Evolutionary conservation across 2,113 vertebrate species (phyloP).

Genomic region (Hemicordylus capensis): DNA sequence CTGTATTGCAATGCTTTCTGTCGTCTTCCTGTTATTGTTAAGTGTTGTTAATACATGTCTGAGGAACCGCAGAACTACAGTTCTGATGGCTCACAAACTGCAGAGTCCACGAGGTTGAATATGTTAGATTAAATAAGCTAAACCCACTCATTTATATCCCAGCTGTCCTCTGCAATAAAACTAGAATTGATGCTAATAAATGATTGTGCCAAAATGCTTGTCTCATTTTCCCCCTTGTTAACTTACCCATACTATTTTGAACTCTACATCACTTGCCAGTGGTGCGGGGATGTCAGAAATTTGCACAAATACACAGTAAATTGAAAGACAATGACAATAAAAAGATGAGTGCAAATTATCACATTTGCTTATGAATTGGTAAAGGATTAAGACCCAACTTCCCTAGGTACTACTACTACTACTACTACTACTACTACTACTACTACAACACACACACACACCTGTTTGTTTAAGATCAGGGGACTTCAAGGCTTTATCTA

Average conservation of each 20-base stretch:
- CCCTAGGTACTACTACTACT: slow-evolving; percentile 8
- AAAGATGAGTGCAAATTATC: background rate
- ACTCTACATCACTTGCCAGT: background rate
- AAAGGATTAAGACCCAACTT: slow-evolving; percentile 4
- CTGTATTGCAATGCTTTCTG: background rate
- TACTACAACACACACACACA: background rate
- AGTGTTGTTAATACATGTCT: slow-evolving; percentile 16
- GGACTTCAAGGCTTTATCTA: background rate
- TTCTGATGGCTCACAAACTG: slow-evolving; percentile 20
- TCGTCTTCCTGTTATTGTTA: background rate
- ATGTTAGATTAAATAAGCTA: slow-evolving; percentile 4
- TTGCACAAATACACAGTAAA: background rate
- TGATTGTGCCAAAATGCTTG: slow-evolving; percentile 11
- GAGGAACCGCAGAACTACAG: background rate
- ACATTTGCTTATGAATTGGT: background rate
- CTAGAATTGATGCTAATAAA: slow-evolving; percentile 26
- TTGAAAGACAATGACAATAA: slow-evolving; percentile 10
- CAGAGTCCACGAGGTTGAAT: slow-evolving; percentile 5
- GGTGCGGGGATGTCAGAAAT: slow-evolving; percentile 8
- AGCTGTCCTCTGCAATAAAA: slow-evolving; percentile 20
- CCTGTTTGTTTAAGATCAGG: background rate
- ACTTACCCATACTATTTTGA: slow-evolving; percentile 8
- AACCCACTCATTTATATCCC: slow-evolving; percentile 16
- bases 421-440: no score
- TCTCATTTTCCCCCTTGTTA: slow-evolving; percentile 29